Percentiles rank a stretch among this genome's conserved stretches.
Conservation (phyloP, 1,140 invertebrate species). For the Drosophila guanche region DNA sequence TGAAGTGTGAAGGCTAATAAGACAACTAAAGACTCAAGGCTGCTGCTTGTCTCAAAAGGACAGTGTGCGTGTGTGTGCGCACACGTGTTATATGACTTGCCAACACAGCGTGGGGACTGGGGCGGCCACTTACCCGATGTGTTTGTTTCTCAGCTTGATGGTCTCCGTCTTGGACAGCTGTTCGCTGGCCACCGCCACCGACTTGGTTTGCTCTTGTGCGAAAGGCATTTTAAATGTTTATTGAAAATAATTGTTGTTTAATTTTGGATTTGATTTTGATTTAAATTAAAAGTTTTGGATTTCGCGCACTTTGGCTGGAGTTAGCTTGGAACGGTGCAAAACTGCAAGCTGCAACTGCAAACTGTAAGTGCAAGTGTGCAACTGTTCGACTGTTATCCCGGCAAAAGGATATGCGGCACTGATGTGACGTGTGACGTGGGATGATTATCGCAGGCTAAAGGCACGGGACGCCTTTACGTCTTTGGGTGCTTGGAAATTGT, state of each 20-base stretch:
- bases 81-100: neutral
- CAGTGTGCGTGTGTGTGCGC: neutral
- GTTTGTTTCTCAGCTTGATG: slow-evolving; percentile 89
- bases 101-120: neutral
- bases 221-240: slow-evolving; percentile 70
- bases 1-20: slow-evolving; percentile 17
- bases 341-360: too few species aligned
- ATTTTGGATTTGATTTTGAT: neutral
- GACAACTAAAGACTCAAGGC: slow-evolving; percentile 7
- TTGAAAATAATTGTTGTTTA: neutral
- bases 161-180: slow-evolving; percentile 91
- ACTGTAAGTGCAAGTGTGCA: too few species aligned
- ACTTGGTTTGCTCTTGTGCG: slow-evolving; percentile 66
- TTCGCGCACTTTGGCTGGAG: too few species aligned
- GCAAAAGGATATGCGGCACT: too few species aligned
- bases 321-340: too few species aligned
- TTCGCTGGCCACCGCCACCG: slow-evolving; percentile 84
- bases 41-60: slow-evolving; percentile 1
- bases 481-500: slow-evolving; percentile 5
- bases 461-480: too few species aligned
- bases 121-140: slow-evolving; percentile 89
- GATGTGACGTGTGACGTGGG: too few species aligned
- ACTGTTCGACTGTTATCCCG: too few species aligned
- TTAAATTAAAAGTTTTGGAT: too few species aligned
- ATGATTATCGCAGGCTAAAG: too few species aligned